phyloP scores from a whole-genome alignment of 2,797 vertebrate genomes.

The Fratercula arctica region DNA sequence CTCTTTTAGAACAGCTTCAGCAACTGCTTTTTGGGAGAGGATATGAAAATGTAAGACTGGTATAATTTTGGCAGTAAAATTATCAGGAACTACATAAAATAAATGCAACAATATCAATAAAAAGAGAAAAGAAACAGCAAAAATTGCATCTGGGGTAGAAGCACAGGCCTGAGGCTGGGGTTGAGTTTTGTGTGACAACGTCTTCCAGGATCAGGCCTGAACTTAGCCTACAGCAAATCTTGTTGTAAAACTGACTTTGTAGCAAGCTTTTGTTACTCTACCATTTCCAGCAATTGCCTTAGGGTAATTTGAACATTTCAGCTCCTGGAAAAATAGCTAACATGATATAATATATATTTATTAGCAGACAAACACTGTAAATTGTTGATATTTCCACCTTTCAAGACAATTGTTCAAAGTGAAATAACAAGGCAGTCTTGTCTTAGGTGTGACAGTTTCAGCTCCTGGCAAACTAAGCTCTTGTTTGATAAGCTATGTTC shows the following conservation, averaged over 20 bases:
- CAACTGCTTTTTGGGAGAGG: neutral
- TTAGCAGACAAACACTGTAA: constrained; percentile 30
- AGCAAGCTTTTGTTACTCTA: neutral
- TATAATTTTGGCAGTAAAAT: neutral
- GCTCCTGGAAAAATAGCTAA: constrained; percentile 37
- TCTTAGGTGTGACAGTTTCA: constrained; percentile 72
- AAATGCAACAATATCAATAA: neutral
- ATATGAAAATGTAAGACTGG: neutral
- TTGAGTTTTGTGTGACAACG: neutral
- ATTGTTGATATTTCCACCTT: constrained; percentile 54
- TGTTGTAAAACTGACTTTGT: neutral
- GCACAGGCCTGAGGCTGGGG: neutral
- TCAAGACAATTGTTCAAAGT: constrained; percentile 53
- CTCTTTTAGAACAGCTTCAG: neutral
- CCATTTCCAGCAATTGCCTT: constrained; percentile 7
- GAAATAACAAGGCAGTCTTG: constrained; percentile 67
- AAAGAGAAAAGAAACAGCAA: neutral
- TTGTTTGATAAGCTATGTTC: constrained; percentile 73
- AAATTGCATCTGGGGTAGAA: neutral
- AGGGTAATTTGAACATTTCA: neutral
- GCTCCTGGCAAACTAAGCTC: constrained; percentile 66
- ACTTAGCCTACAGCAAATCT: constrained; percentile 9
- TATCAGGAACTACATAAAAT: neutral
- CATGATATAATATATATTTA: constrained; percentile 55
- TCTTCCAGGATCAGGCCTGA: neutral